These are phyloP conservation scores for Aleiodes leptofemur DNA, from an alignment of 2,888 invertebrate species.

Conservation along the genomic window DNA sequence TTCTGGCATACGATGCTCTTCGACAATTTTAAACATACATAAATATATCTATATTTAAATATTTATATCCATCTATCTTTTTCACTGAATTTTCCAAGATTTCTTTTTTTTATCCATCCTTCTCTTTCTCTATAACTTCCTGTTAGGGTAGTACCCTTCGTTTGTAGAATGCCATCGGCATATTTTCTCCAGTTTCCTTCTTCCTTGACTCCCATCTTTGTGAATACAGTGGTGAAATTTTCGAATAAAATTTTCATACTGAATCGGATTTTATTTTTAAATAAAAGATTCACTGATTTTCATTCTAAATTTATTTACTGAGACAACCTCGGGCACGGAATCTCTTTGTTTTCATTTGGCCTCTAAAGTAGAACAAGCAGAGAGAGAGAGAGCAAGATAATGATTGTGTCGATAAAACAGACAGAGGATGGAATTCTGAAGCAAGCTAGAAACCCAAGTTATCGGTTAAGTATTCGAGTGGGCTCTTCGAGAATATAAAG, in stretches of 20 bases:
- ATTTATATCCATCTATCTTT: neutral
- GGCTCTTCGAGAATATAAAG: neutral
- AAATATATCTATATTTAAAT: slow-evolving; percentile 3
- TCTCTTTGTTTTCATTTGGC: slow-evolving; percentile 23
- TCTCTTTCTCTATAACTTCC: slow-evolving; percentile 15
- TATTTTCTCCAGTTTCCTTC: slow-evolving; percentile 10
- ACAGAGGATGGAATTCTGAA: no score
- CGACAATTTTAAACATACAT: slow-evolving; percentile 16
- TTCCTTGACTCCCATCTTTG: slow-evolving; percentile 19
- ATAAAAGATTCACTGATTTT: neutral
- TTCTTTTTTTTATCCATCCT: neutral
- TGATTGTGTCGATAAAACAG: slow-evolving; percentile 14
- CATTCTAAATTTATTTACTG: neutral
- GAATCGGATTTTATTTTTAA: no score
- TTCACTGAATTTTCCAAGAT: slow-evolving; percentile 1
- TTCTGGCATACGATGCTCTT: neutral
- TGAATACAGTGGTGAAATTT: slow-evolving; percentile 7
- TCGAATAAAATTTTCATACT: no score
- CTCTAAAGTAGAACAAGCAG: neutral
- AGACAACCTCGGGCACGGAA: neutral
- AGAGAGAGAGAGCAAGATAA: neutral
- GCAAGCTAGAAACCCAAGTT: neutral
- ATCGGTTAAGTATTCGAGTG: slow-evolving; percentile 8
- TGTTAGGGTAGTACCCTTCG: neutral
- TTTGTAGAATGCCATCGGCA: neutral